Percentiles rank a stretch among this genome's conserved stretches.
phyloP scores from a whole-genome alignment of 2,888 invertebrate species.

The Gastrophysa polygoni region DNA sequence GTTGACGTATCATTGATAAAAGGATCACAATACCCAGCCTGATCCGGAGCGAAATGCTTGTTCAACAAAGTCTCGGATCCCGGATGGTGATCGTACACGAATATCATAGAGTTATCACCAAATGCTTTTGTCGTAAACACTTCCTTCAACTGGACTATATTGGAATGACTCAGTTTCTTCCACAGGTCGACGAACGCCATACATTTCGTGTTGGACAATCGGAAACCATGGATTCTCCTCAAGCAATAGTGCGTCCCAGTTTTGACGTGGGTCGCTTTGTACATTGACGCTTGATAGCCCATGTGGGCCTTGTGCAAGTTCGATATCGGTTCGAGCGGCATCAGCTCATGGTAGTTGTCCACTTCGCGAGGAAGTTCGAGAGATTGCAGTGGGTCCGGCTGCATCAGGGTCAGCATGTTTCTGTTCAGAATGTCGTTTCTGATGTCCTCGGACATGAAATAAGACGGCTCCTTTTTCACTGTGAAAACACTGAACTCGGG shows the following conservation, averaged over 20 bases:
- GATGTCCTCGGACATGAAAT: constrained; percentile 86
- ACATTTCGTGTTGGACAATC: constrained; percentile 79
- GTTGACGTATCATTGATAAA: constrained; percentile 84
- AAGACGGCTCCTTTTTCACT: constrained; percentile 65
- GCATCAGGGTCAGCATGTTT: constrained; percentile 74
- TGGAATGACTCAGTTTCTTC: constrained; percentile 95
- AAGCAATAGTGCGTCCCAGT: constrained; percentile 86
- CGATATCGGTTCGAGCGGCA: constrained; percentile 77
- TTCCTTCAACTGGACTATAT: constrained; percentile 90
- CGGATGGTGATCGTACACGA: constrained; percentile 96
- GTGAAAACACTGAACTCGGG: constrained; percentile 69
- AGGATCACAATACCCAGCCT: constrained; percentile 73
- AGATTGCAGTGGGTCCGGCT: constrained; percentile 72
- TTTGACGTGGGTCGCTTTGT: constrained; percentile 88
- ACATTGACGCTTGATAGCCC: constrained; percentile 81
- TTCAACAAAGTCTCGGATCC: constrained; percentile 86
- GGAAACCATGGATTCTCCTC: constrained; percentile 84
- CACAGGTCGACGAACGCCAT: constrained; percentile 88
- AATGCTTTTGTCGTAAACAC: constrained; percentile 95
- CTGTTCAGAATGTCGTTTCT: constrained; percentile 77
- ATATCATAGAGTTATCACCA: constrained; percentile 93
- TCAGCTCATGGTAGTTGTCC: constrained; percentile 88
- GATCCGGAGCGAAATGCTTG: constrained; percentile 77
- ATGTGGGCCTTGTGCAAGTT: constrained; percentile 70
- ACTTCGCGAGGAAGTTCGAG: constrained; percentile 78